Conservation (phyloP, 2,888 invertebrate species). For the Macaria liturata region DNA sequence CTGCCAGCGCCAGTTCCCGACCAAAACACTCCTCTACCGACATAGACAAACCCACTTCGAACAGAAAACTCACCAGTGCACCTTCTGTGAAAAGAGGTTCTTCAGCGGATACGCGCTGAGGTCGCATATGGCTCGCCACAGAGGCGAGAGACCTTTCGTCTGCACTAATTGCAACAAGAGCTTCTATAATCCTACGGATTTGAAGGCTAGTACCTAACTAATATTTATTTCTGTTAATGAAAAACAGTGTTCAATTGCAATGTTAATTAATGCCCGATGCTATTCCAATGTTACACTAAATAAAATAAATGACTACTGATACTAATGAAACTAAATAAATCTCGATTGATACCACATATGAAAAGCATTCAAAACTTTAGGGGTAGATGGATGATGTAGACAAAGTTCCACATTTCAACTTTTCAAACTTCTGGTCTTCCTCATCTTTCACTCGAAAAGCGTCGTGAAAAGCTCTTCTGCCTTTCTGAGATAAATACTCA, state of each 20-base stretch:
- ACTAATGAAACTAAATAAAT: no score
- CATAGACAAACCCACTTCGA: constrained; percentile 86
- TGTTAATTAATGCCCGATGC: no score
- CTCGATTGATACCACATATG: no score
- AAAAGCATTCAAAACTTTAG: no score
- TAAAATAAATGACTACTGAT: no score
- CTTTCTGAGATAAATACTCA: constrained; percentile 68
- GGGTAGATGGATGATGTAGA: constrained; percentile 45
- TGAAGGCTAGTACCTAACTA: constrained; percentile 66
- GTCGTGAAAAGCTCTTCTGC: constrained; percentile 67
- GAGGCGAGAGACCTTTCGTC: constrained; percentile 78
- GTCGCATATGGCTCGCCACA: constrained; percentile 77
- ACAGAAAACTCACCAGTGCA: constrained; percentile 77
- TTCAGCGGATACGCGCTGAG: constrained; percentile 76
- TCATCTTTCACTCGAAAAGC: constrained; percentile 64
- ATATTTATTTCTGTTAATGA: neutral
- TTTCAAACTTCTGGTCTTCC: constrained; percentile 63
- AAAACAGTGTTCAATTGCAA: no score
- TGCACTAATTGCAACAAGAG: constrained; percentile 83
- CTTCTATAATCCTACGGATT: constrained; percentile 82
- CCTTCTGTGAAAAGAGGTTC: constrained; percentile 77
- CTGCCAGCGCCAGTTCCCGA: constrained; percentile 83
- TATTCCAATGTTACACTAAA: no score
- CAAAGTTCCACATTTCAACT: constrained; percentile 64
- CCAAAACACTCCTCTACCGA: constrained; percentile 84